These are phyloP conservation scores for Isoperla grammatica DNA, from an alignment of 2,888 invertebrate genomes.

Conservation along the genomic window DNA sequence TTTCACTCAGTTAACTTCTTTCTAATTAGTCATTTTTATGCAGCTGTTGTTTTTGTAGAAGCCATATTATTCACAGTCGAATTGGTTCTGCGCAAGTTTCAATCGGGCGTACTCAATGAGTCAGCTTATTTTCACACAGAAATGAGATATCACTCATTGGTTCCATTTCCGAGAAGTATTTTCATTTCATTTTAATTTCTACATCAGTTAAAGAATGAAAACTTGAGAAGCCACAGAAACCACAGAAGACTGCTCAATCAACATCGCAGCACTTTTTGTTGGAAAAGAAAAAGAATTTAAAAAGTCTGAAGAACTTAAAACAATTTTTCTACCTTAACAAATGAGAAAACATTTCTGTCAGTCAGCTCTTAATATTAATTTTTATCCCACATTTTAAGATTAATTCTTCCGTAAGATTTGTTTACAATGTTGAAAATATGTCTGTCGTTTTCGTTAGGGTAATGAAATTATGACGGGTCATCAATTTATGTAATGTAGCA, in stretches of 20 bases:
- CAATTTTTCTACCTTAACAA: too few relatives aligned
- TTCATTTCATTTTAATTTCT: conserved; percentile 12
- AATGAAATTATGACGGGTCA: too few relatives aligned
- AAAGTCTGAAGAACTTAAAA: too few relatives aligned
- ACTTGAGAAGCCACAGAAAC: conserved; percentile 5
- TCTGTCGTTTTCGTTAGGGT: too few relatives aligned
- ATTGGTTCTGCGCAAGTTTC: conserved; percentile 1
- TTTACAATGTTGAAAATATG: too few relatives aligned
- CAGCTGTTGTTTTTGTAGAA: conserved; percentile 19
- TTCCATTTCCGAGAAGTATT: neutral
- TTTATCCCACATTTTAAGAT: too few relatives aligned
- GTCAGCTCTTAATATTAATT: too few relatives aligned
- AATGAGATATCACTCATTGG: neutral
- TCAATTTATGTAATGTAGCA: too few relatives aligned
- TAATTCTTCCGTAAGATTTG: too few relatives aligned
- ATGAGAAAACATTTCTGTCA: too few relatives aligned
- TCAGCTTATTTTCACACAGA: conserved; percentile 9
- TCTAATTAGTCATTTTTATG: conserved; percentile 22
- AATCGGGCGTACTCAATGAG: neutral
- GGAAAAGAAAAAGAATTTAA: too few relatives aligned
- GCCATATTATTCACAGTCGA: conserved; percentile 13
- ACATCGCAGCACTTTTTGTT: neutral
- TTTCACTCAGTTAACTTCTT: conserved; percentile 22
- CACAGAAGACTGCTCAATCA: conserved; percentile 6
- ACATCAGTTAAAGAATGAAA: conserved; percentile 5